phyloP scores from a whole-genome alignment of 2,113 vertebrate species.

The Planiliza haematocheilus region DNA sequence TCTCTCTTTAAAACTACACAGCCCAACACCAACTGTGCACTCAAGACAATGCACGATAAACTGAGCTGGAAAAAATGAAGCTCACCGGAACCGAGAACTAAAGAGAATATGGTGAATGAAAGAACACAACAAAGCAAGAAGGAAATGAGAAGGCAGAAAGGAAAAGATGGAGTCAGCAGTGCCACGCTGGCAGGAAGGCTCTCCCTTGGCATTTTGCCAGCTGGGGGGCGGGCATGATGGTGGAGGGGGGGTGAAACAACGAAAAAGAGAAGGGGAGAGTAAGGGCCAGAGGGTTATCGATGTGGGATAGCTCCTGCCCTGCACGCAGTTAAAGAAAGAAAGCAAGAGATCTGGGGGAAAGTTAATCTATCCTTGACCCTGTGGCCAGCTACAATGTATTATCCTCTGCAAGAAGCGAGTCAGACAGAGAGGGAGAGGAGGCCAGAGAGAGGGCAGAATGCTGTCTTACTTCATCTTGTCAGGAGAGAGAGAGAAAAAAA shows the following conservation, averaged over 20 bases:
- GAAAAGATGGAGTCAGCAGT: slow-evolving; percentile 75
- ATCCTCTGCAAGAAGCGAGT: slow-evolving; percentile 53
- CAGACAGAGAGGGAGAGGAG: slow-evolving; percentile 50
- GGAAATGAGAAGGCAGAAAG: slow-evolving; percentile 56
- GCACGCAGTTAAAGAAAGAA: slow-evolving; percentile 47
- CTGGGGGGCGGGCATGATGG: neutral
- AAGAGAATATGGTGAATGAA: slow-evolving; percentile 29
- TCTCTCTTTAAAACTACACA: neutral
- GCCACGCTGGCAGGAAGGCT: slow-evolving; percentile 85
- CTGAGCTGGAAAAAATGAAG: slow-evolving; percentile 24
- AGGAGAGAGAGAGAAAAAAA: slow-evolving; percentile 33
- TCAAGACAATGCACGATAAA: neutral
- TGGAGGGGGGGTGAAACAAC: slow-evolving; percentile 4
- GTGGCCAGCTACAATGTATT: slow-evolving; percentile 50
- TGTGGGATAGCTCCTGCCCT: slow-evolving; percentile 40
- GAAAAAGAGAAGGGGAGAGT: slow-evolving; percentile 21
- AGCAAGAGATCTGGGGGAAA: slow-evolving; percentile 50
- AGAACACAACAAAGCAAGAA: slow-evolving; percentile 40
- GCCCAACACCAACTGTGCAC: slow-evolving; percentile 3
- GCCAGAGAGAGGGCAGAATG: slow-evolving; percentile 50
- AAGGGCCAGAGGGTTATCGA: slow-evolving; percentile 59
- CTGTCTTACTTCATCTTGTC: slow-evolving; percentile 66
- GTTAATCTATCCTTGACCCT: slow-evolving; percentile 70
- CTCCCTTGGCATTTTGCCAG: slow-evolving; percentile 75
- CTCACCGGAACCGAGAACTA: neutral